Evolutionary conservation across 2,113 vertebrate genomes (phyloP), one percentile per base, ranked within the genome.

Genomic region (Gambusia holbrooki): DNA sequence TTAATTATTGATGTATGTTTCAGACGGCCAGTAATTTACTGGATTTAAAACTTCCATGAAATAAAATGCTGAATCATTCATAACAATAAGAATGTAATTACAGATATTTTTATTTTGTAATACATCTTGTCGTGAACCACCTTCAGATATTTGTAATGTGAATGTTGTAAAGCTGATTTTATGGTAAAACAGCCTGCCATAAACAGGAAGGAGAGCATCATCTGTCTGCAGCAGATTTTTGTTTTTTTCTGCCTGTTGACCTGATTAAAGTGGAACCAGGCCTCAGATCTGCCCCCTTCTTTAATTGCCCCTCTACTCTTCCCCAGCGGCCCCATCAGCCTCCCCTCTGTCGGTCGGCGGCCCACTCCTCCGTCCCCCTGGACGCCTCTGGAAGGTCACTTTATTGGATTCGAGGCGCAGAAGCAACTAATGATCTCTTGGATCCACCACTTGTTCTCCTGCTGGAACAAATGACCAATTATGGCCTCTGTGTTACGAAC

Each of bases 261-360:
- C 80, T 61, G 33, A 27, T 61, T 77, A 81, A 84, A 66, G 72
- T 17, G 32, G 66, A 85, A 77, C 74, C 71, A 25, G 37, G 54
- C 74, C 69, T 71, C 37, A 73, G 27, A 71, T 82, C 69, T 73
- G 69, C 13, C 12, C 35, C 29, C 11, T 80, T 74, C 73, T 91
- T 90, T 93, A 93, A 95, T 93, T 94, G 91, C 93, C 78, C 92
- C 76, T 76, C 22, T 25, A 2, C 5, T 85, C 84, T 90, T 87
- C 87, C 88, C 88, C 88, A 87, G 76, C 76, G 83, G 89, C 72
- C 68, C 27, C 90, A 94, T 89, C 87, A 94, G 89, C 78, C 77
- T 66, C 82, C 84, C 79, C 91, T 79, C 87, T 87, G 71, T 84
- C 87, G 91, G 87, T 95, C 93, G 84, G 93, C 93, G 90, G 40